phyloP scores from a whole-genome alignment of 2,113 vertebrate genomes.

The Oreochromis aureus region DNA sequence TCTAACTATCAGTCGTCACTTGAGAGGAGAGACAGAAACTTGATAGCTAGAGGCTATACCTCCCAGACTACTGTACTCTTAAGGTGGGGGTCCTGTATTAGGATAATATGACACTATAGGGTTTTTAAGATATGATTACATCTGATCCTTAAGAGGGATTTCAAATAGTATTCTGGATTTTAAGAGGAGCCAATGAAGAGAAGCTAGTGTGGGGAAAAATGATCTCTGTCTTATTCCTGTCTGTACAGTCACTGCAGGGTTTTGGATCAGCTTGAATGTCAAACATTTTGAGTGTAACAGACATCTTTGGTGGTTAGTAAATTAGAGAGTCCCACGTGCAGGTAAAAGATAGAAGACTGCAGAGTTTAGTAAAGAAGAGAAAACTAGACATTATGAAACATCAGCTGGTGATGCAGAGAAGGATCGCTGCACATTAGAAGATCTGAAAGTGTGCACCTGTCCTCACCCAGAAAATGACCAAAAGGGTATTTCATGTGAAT shows the following conservation, averaged over 20 bases:
- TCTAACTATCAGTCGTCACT: background rate
- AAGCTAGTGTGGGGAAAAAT: background rate
- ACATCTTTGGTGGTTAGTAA: rapidly evolving
- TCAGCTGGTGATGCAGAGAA: background rate
- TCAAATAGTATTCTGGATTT: background rate
- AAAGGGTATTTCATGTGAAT: background rate
- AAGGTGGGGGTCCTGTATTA: rapidly evolving
- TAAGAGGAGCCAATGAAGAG: background rate
- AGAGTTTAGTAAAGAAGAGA: background rate
- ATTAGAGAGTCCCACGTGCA: background rate
- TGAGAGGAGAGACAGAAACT: background rate
- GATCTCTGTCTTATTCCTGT: background rate
- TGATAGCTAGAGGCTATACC: background rate
- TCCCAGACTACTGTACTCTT: background rate
- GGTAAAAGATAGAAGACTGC: background rate
- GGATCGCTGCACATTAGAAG: background rate
- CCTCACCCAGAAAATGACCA: background rate
- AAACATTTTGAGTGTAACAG: background rate
- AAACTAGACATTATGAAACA: rapidly evolving
- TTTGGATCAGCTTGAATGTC: background rate
- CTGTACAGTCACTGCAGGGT: background rate
- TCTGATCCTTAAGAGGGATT: background rate
- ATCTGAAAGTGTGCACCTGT: background rate
- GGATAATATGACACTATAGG: background rate
- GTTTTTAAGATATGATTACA: background rate